Evolutionary conservation across 2,888 invertebrate species (phyloP).

Genomic region (Muschampia plurimacula): DNA sequence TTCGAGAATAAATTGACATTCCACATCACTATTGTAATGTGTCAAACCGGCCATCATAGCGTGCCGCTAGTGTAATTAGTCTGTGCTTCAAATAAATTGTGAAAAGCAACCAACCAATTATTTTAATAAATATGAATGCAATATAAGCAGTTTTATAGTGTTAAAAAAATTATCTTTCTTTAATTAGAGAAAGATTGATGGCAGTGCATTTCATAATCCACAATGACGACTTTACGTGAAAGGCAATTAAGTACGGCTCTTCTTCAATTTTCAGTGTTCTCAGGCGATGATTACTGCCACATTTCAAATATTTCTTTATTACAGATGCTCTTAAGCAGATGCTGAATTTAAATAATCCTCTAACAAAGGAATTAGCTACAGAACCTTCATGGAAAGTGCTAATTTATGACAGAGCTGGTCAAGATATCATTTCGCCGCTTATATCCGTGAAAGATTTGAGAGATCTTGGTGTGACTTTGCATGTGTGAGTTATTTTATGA

Average conservation of each 20-base stretch:
- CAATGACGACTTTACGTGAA: constrained; percentile 89
- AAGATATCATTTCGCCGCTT: constrained; percentile 99
- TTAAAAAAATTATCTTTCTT: background rate
- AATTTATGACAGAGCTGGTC: constrained; percentile 97
- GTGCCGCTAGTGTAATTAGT: too few relatives aligned
- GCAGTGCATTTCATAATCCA: constrained; percentile 51
- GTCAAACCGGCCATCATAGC: too few relatives aligned
- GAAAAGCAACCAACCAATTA: background rate
- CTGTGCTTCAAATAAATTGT: too few relatives aligned
- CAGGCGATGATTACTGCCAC: constrained; percentile 7
- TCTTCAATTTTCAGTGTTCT: constrained; percentile 41
- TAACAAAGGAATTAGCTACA: constrained; percentile 90
- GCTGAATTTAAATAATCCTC: constrained; percentile 95
- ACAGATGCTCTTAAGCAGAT: constrained; percentile 97
- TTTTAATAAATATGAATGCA: background rate
- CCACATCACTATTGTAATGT: too few relatives aligned
- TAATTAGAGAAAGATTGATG: constrained; percentile 50
- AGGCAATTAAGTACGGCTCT: constrained; percentile 88
- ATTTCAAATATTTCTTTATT: constrained; percentile 14
- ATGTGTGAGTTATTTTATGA: constrained; percentile 90
- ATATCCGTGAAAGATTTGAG: constrained; percentile 97
- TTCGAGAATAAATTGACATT: too few relatives aligned
- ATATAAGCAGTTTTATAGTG: background rate
- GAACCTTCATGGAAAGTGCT: constrained; percentile 99
- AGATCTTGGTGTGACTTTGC: constrained; percentile 98